Conservation (phyloP, 1,140 invertebrate genomes). For the Drosophila novamexicana region DNA sequence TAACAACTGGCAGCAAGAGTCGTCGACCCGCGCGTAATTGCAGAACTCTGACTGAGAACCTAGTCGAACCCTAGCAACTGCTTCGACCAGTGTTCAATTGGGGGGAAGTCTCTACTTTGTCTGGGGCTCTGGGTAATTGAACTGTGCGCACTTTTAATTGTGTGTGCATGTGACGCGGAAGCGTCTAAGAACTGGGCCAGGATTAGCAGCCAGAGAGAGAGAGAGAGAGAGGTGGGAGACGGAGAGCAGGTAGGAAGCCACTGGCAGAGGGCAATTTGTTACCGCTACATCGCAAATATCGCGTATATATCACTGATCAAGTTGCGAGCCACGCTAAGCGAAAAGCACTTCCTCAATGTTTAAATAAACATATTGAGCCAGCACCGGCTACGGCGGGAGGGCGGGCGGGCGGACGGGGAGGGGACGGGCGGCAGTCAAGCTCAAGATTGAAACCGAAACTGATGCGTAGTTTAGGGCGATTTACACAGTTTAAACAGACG, state of each 20-base stretch:
- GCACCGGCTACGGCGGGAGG: slow-evolving; percentile 3
- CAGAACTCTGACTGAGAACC: slow-evolving; percentile 21
- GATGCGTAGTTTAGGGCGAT: slow-evolving; percentile 83
- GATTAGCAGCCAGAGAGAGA: slow-evolving; percentile 36
- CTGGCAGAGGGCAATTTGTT: slow-evolving; percentile 67
- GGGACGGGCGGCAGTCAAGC: slow-evolving; percentile 30
- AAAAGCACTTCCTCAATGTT: slow-evolving; percentile 67
- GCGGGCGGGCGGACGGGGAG: neutral
- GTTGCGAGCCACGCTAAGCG: slow-evolving; percentile 61
- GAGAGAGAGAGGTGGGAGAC: too few relatives aligned
- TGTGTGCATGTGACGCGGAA: slow-evolving; percentile 70
- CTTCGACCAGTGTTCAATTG: neutral
- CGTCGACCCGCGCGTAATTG: slow-evolving; percentile 68
- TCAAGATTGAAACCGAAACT: slow-evolving; percentile 83
- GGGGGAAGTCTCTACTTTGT: neutral
- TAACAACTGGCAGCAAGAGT: slow-evolving; percentile 14
- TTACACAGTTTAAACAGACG: slow-evolving; percentile 82
- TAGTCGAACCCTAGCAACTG: neutral
- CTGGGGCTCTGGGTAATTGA: slow-evolving; percentile 55
- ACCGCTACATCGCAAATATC: slow-evolving; percentile 71
- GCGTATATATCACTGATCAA: slow-evolving; percentile 70
- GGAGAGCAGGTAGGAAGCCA: slow-evolving; percentile 22
- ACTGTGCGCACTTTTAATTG: slow-evolving; percentile 75
- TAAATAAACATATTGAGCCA: slow-evolving; percentile 69
- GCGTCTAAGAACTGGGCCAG: slow-evolving; percentile 71